phyloP scores from a whole-genome alignment of 1,140 invertebrate species.

The Caenorhabditis remanei region DNA sequence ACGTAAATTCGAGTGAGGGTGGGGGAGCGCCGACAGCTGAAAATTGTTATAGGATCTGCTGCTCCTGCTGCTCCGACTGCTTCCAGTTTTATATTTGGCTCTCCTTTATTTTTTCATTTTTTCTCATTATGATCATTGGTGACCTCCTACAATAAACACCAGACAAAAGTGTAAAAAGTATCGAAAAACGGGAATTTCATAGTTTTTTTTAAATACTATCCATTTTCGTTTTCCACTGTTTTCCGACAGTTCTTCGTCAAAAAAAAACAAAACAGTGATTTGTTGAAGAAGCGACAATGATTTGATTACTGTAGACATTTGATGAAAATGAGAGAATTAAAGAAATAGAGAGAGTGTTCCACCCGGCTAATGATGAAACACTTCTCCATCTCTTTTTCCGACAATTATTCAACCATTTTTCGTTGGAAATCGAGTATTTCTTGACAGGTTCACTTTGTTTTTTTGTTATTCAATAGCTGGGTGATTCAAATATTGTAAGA shows the following conservation, averaged over 20 bases:
- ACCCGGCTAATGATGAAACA: conserved; percentile 52
- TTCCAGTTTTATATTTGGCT: conserved; percentile 10
- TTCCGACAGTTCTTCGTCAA: conserved; percentile 34
- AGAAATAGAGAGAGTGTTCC: conserved; percentile 36
- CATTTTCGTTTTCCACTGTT: conserved; percentile 36
- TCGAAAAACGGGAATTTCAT: conserved; percentile 46
- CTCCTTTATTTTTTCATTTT: background rate
- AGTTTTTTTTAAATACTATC: conserved; percentile 27
- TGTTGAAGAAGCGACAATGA: conserved; percentile 42
- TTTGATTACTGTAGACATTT: conserved; percentile 49
- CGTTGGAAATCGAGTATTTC: background rate
- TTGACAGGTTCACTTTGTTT: background rate
- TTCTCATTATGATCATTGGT: conserved; percentile 32
- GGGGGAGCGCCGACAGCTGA: conserved; percentile 12
- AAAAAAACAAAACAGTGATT: conserved; percentile 46
- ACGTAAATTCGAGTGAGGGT: conserved; percentile 18
- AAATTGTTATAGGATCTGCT: background rate
- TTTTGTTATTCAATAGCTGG: no score
- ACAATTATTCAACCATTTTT: background rate
- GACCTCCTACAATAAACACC: background rate
- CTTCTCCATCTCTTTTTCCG: conserved; percentile 19
- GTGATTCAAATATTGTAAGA: no score
- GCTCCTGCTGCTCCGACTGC: background rate
- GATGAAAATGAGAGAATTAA: background rate
- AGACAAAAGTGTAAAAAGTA: conserved; percentile 37